Base-by-base conservation (phyloP, 2,888 invertebrate species). In the Parelbella ahira region DNA sequence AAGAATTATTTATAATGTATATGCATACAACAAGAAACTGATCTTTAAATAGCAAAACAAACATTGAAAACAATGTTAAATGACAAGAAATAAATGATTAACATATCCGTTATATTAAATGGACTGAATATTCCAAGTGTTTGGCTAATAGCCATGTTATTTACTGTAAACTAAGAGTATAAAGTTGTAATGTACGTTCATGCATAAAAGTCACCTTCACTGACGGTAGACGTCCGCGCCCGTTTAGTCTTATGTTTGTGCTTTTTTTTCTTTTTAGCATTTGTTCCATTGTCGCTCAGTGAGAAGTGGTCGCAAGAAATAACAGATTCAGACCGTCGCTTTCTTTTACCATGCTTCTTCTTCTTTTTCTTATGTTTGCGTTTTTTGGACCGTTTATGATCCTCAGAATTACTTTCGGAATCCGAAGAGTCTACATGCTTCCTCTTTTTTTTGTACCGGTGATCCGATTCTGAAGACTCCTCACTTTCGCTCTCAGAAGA, bases 341-440 rank as follows among this genome's bases (percentile, higher is more conserved):
- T 87, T 58, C 77, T 86, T 60, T 88, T 88, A 7, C 59, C 63
- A 44, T 88, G 88, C 55, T 88, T 88, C 68, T 82, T 86, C 66
- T 88, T 88, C 67, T 88, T 88, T 53, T 88, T 88, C 68, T 88
- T 88, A 44, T 88, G 88, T 51, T 88, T 88, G 9, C 86, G 80
- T 63, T 84, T 88, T 49, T 87, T 88, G 2, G 69, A 56, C 9
- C 80, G 79, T 45, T 74, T 79, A 38, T 77, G 79, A 9, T 70
- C 77, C 32, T 80, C 82, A 0, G 80, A 77, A 44, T 79, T 78
- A 39, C 81, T 82, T 10, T 83, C 86, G 4, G 84, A 82, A 37
- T 77, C 76, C 7, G 86, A 79, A 43, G 80, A 78, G 33, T 79
- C 75, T 25, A 62, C 81, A 60, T 77, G 84, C 63, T 84, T 84